Conservation (phyloP, 2,113 vertebrate genomes). For the Oreochromis spilurus region DNA sequence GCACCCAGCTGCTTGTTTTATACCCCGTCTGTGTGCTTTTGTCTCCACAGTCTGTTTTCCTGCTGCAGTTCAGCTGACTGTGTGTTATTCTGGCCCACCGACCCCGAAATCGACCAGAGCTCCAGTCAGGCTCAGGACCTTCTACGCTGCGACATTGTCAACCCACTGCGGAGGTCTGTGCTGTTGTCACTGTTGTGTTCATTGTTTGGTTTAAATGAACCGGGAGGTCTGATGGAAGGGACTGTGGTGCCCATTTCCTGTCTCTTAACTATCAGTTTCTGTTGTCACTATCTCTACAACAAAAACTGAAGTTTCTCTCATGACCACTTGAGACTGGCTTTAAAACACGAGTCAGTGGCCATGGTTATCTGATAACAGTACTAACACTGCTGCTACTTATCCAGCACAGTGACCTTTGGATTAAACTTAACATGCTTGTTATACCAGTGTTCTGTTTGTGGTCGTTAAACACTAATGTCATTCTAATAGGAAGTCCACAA, state of each 20-base stretch:
- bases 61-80: slow-evolving; percentile 81
- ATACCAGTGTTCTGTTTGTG: not conserved
- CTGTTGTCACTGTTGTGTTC: slow-evolving; percentile 34
- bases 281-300: not conserved
- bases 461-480: not conserved
- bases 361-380: not conserved
- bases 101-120: slow-evolving; percentile 33
- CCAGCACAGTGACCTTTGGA: not conserved
- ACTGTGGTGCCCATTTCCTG: not conserved
- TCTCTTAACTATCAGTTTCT: not conserved
- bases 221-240: not conserved
- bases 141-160: slow-evolving; percentile 81
- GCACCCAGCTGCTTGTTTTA: not conserved
- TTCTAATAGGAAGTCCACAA: not conserved
- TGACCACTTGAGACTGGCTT: not conserved
- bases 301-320: not conserved
- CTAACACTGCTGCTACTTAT: not conserved
- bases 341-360: not conserved
- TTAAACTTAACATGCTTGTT: not conserved
- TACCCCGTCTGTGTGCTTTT: not conserved
- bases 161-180: slow-evolving; percentile 76
- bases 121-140: slow-evolving; percentile 74
- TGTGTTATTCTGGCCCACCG: slow-evolving; percentile 71
- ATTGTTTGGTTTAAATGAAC: not conserved
- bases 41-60: slow-evolving; percentile 74